Base-by-base conservation (phyloP, 2,888 invertebrate genomes). In the Drosophila meridionalis region DNA sequence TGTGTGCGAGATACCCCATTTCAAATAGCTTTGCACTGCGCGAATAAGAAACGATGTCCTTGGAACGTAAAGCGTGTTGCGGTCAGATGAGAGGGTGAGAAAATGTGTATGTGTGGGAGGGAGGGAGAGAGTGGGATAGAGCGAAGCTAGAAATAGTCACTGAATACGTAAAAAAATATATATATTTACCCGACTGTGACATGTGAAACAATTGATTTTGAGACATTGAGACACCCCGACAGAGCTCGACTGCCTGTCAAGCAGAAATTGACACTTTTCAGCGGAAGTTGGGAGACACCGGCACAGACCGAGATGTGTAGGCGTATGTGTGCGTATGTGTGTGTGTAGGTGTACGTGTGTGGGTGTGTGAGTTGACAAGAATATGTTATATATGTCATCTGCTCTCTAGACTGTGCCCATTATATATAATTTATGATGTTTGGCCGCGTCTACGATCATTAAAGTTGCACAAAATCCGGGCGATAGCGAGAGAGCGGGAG, bases 211-310 rank as follows among this genome's bases (percentile, higher is more conserved):
- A 67, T 80, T 78, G 75, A 78, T 78, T 70, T 68, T 36, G 58
- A 65, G 63, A 48, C 53, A 40, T 52, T 57, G 58, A 56, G 26
- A 56, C 56, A 47, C 50, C 34, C 45, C 20, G 20, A 32, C 50
- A 20, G 50, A 52, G 47, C 36, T 40, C 69, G 48, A 36, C 61
- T 48, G 71, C 48, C 64, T 75, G 60, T 76, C 76, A 72, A 69
- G 69, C 62, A 61, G 65, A 66, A 82, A 80, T 72, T 82, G 73
- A 79, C 83, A 82, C 73, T 71, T 79, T 70, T 61, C 3, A 77
- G 53, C 65, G 47, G 36, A 69, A 57, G 58, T 50, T 40, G 14
- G 14, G 53, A 32, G 26, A 50, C 40, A 36, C 34, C 36, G 45
- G 20, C 20, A 8, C 11, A 34, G 50, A 55, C 43, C n/a, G 48